phyloP scores from a whole-genome alignment of 2,113 vertebrate species.

The Pteronura brasiliensis region DNA sequence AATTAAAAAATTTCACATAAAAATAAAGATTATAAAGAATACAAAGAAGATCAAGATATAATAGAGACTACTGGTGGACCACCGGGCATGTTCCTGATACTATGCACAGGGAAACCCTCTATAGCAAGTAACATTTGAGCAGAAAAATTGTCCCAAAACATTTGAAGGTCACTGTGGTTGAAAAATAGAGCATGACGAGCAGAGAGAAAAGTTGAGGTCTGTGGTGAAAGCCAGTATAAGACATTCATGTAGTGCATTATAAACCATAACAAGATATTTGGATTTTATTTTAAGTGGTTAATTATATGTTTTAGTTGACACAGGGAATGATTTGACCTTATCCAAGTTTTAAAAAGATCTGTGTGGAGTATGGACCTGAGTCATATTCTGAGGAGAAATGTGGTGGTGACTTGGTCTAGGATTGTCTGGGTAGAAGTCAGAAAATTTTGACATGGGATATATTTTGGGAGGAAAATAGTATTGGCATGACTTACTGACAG shows the following conservation, averaged over 20 bases:
- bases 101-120: accelerated
- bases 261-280: not conserved
- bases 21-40: not conserved
- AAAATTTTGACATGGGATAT: too few relatives aligned
- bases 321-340: not conserved
- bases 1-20: not conserved
- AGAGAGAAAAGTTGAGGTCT: not conserved
- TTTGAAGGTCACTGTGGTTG: not conserved
- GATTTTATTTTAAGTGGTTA: not conserved
- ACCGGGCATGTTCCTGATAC: not conserved
- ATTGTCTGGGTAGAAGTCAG: accelerated
- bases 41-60: not conserved
- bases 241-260: too few relatives aligned
- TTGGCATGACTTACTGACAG: not conserved
- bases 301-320: not conserved
- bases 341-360: not conserved
- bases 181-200: not conserved
- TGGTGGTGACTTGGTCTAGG: not conserved
- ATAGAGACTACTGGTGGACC: not conserved
- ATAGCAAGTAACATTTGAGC: not conserved
- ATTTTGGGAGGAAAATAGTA: not conserved
- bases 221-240: not conserved
- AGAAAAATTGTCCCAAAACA: not conserved
- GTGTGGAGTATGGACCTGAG: not conserved
- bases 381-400: too few relatives aligned